Evolutionary conservation across 1,140 invertebrate genomes (phyloP), one percentile per base, ranked within the genome.

Genomic region (Homalodisca vitripennis): DNA sequence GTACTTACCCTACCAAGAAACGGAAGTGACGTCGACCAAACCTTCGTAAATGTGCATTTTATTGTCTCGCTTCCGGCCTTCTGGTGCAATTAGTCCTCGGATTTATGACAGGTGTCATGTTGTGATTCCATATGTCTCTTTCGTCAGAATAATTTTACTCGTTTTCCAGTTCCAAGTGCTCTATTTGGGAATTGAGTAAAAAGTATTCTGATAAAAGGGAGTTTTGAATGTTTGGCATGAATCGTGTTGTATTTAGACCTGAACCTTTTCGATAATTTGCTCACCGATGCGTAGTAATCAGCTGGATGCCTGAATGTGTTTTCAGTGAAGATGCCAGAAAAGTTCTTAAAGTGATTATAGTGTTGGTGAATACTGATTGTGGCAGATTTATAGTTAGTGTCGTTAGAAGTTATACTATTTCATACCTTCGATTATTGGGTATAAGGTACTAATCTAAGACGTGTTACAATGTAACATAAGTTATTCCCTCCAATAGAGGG

Each of bases 21-120:
- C 55, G 68, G 3, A 69, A 69, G 68, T 69, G 68, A 69, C 68
- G 22, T 63, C 51, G 55, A 51, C 53, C 60, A 20, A 46, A 27
- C 65, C 65, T 67, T 31, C 46, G 65, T 13, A 67, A 51, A 53
- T 67, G 65, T 67, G 65, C 65, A 24, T 48, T 67, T 30, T 67
- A 67, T 30, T 53, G 46, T 48, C 47, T 67, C 17, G 65, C 65
- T 30, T 67, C 65, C 22, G 65, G 65, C 48, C 65, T 67, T 67
- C 48, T 67, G 34, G 46, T 67, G 24, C 65, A 67, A 31, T 67
- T 67, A 53, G 46, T 67, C n/a, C 27, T 67, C 26, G 47, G 65
- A 27, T 53, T 67, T 12, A 20, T 67, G 26, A 53, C 65, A 53
- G 30, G 65, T 27, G 30, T 48, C 24, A 22, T 66, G 24, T 17